Base-by-base conservation (phyloP, 1,140 invertebrate species). In the Archivesica marissinica region DNA sequence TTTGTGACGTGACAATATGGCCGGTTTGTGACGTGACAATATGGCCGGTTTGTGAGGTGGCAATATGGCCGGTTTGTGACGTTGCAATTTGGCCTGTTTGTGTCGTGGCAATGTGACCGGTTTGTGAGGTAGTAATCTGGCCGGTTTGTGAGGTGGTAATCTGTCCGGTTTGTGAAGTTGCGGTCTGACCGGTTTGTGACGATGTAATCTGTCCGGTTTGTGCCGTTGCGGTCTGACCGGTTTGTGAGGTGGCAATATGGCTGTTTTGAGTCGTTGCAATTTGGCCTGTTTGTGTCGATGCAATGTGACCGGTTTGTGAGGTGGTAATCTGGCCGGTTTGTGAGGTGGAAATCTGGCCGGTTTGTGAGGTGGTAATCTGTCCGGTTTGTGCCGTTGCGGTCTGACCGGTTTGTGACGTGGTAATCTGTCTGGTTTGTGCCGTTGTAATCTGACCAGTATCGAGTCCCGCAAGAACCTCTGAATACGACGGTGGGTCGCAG, bases 401-500 rank as follows among this genome's bases (percentile, higher is more conserved):
- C 4, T 52, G 50, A 20, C 4, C n/a, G n/a, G 50, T 52, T 23
- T 20, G 23, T 52, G 3, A 52, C n/a, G 4, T 52, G 17, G 17
- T 23, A 20, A n/a, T 52, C 17, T 59, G 56, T 59, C 28, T 28
- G 33, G 6, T 59, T 2, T 20, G 6, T 1, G 56, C 28, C 9
- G 56, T 2, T 30, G 33, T 17, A 59, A 11, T 59, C 3, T 28
- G 23, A 28, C 33, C 38, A 13, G 74, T 30, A 25, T 59, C 44
- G 7, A 79, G 56, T n/a, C 15, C 39, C 1, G 41, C 41, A 47
- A 79, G n/a, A 15, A 33, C 78, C 17, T 81, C 6, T 28, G 25
- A 38, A 38, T 81, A 81, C 13, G 78, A n/a, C 25, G 78, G 78
- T 11, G 78, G 78, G 3, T 52, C 64, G 35, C n/a, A 41, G 2